Percentiles rank a stretch among this genome's conserved stretches.
These are phyloP conservation scores for Escarpia spicata DNA, from an alignment of 2,888 invertebrate species.

Conservation along the genomic window DNA sequence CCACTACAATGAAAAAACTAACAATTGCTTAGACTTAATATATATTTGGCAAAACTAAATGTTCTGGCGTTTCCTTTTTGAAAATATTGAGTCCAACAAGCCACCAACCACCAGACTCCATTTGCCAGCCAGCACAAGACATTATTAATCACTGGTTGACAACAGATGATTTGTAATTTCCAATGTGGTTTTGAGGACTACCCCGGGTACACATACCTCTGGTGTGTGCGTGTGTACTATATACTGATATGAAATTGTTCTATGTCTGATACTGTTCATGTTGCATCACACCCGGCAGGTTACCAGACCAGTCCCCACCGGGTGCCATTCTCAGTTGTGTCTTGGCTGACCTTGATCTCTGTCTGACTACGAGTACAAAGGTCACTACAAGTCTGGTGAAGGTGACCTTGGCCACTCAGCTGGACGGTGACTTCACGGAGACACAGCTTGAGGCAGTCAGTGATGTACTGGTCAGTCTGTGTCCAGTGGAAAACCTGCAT, in stretches of 20 bases:
- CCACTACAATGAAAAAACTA: too few species aligned
- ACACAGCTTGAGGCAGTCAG: not conserved
- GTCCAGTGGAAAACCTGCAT: not conserved
- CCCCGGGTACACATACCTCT: too few species aligned
- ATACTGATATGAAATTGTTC: not conserved
- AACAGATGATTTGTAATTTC: too few species aligned
- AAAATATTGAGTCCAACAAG: too few species aligned
- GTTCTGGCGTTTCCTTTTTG: too few species aligned
- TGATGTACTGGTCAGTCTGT: not conserved
- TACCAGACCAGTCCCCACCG: not conserved
- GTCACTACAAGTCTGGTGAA: not conserved
- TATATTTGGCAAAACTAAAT: too few species aligned
- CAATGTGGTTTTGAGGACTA: too few species aligned
- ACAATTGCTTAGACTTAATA: too few species aligned
- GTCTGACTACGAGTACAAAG: not conserved
- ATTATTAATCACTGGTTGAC: too few species aligned
- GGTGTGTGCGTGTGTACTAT: not conserved
- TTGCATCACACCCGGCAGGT: not conserved
- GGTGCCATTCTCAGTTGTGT: not conserved
- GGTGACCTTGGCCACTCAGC: not conserved
- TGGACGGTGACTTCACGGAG: not conserved
- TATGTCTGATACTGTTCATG: not conserved
- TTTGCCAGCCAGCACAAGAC: too few species aligned
- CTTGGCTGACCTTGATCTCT: conserved; percentile 1
- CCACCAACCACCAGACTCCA: too few species aligned